phyloP scores from a whole-genome alignment of 2,113 vertebrate genomes.

The Phyllostomus discolor region DNA sequence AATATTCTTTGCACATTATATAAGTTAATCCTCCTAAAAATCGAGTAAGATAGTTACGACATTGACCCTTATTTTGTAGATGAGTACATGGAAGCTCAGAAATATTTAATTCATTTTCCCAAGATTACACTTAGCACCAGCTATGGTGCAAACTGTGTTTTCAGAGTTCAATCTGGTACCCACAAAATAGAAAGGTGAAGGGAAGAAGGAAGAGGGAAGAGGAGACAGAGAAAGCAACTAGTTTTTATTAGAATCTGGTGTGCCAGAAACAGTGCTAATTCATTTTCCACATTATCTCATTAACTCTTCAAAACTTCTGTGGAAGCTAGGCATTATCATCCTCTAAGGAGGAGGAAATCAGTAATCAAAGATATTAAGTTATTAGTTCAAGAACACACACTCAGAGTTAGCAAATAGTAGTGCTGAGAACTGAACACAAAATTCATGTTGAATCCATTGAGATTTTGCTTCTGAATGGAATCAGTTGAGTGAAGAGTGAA shows the following conservation, averaged over 20 bases:
- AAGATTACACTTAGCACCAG: not conserved
- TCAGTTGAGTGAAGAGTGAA: not conserved
- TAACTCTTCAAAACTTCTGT: not conserved
- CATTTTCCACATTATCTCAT: not conserved
- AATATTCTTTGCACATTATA: not conserved
- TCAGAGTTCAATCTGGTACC: not conserved
- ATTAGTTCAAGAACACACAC: not conserved
- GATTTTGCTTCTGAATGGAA: not conserved
- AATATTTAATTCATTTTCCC: not conserved
- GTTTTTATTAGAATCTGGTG: not conserved
- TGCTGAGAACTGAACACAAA: not conserved
- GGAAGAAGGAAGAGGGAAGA: not conserved
- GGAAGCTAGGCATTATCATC: not conserved
- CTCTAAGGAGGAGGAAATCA: not conserved
- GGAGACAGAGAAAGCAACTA: not conserved
- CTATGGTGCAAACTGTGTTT: not conserved
- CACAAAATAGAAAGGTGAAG: not conserved
- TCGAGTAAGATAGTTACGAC: not conserved
- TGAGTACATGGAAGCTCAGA: not conserved
- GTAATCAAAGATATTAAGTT: not conserved
- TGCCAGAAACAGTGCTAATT: not conserved
- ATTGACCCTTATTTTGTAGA: not conserved
- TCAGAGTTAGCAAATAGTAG: not conserved
- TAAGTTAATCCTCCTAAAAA: not conserved
- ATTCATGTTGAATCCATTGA: not conserved